Conservation (phyloP, 2,888 invertebrate species). For the Mythimna pallens region DNA sequence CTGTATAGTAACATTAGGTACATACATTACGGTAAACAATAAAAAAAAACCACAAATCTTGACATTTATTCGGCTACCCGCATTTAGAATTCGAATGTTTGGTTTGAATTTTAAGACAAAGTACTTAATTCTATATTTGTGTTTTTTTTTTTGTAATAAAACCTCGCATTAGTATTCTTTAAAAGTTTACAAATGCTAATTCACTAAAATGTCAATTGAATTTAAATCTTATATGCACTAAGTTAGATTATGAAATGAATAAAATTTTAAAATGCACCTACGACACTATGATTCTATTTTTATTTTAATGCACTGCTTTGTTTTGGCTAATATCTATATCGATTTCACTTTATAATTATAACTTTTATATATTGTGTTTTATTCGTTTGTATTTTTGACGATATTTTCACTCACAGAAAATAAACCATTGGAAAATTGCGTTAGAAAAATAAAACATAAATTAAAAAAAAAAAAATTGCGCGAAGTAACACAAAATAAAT, state of each 20-base stretch:
- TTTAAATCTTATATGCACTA: slow-evolving; percentile 23
- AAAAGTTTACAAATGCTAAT: slow-evolving; percentile 29
- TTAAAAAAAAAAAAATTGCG: slow-evolving; percentile 2
- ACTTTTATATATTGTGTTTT: too few species aligned
- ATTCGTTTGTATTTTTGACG: neutral
- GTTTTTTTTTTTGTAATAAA: slow-evolving; percentile 19
- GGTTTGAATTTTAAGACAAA: slow-evolving; percentile 29
- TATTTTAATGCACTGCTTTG: neutral
- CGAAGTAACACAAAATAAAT: neutral
- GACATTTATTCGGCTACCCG: slow-evolving; percentile 7
- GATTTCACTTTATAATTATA: neutral
- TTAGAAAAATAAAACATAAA: slow-evolving; percentile 12
- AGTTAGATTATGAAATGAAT: neutral
- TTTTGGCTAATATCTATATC: neutral
- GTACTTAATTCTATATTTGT: slow-evolving; percentile 28
- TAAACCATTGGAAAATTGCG: neutral
- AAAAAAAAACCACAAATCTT: neutral
- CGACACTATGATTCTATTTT: neutral
- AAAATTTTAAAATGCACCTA: neutral
- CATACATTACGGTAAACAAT: neutral
- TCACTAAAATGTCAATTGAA: slow-evolving; percentile 44
- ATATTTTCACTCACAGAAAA: neutral
- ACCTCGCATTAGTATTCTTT: slow-evolving; percentile 45
- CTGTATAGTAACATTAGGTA: too few species aligned
- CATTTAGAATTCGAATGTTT: slow-evolving; percentile 11